phyloP scores from a whole-genome alignment of 2,113 vertebrate species.

The Thalassarche chlororhynchos region DNA sequence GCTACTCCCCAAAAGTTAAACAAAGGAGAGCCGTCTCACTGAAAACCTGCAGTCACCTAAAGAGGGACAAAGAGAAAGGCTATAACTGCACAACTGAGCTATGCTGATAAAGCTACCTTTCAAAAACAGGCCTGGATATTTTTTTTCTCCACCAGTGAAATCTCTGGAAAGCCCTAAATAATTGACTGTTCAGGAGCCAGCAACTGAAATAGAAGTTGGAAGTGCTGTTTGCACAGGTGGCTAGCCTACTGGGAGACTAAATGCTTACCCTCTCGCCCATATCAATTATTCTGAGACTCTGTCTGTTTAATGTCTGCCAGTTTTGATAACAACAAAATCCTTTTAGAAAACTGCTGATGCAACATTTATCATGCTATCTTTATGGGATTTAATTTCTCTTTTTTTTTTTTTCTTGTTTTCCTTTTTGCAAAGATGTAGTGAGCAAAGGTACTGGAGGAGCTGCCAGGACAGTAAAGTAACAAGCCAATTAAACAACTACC shows the following conservation, averaged over 20 bases:
- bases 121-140: neutral
- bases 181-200: conserved; percentile 72
- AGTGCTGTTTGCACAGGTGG: conserved; percentile 81
- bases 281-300: conserved; percentile 72
- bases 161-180: conserved; percentile 70
- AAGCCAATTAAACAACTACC: conserved; percentile 6
- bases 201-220: conserved; percentile 58
- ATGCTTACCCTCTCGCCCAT: conserved; percentile 61
- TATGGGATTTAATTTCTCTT: neutral
- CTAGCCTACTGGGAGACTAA: conserved; percentile 59
- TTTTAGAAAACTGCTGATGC: conserved; percentile 72
- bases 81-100: neutral
- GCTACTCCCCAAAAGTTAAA: neutral
- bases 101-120: conserved; percentile 34
- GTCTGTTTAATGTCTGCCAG: conserved; percentile 69
- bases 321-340: conserved; percentile 70
- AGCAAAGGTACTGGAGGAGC: neutral
- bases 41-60: neutral
- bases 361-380: conserved; percentile 47
- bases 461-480: neutral
- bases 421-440: neutral
- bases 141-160: conserved; percentile 25
- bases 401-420: neutral
- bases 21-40: neutral
- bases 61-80: neutral